Evolutionary conservation across 2,113 vertebrate genomes (phyloP).

Genomic region (Corythaixoides concolor): DNA sequence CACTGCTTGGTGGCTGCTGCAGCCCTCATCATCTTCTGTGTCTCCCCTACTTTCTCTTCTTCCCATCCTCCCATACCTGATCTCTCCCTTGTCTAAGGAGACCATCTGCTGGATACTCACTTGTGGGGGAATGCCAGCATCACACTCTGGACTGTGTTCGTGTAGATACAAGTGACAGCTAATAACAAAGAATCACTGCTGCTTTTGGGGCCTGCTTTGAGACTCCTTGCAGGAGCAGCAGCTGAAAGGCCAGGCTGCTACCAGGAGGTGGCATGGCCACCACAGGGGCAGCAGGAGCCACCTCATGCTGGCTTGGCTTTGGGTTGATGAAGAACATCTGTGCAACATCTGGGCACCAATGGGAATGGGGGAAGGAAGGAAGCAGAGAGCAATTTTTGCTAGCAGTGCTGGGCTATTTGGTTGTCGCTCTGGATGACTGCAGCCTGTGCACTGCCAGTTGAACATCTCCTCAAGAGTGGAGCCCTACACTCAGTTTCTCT

Average conservation of each 20-base stretch:
- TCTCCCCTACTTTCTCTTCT: background rate
- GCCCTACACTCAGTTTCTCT: background rate
- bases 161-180: background rate
- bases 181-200: background rate
- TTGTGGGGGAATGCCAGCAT: background rate
- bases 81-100: background rate
- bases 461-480: background rate
- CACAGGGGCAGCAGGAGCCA: background rate
- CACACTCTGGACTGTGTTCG: background rate
- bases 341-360: background rate
- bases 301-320: background rate
- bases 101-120: background rate
- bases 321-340: background rate
- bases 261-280: background rate
- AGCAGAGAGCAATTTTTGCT: background rate
- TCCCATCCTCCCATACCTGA: background rate
- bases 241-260: background rate
- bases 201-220: background rate
- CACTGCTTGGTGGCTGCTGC: background rate
- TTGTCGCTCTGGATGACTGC: background rate
- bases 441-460: background rate
- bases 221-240: background rate
- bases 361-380: background rate
- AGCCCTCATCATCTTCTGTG: background rate
- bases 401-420: background rate